Conservation (phyloP, 2,888 invertebrate genomes). For the Tetramorium bicarinatum region DNA sequence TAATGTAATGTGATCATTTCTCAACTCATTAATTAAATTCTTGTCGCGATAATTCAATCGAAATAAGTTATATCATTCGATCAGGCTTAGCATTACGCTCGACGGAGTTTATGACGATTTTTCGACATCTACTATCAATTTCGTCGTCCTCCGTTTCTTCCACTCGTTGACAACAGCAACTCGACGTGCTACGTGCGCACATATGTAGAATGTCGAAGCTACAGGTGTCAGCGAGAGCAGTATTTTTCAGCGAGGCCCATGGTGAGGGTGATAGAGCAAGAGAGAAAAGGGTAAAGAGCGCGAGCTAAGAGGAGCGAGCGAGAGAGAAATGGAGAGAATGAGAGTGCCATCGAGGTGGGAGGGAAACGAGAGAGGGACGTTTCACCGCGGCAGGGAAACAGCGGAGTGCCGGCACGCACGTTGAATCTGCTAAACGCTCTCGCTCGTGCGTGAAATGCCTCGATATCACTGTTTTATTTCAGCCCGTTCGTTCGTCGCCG, state of each 20-base stretch:
- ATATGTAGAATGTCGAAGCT: slow-evolving; percentile 86
- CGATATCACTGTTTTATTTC: slow-evolving; percentile 86
- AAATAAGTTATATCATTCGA: background rate
- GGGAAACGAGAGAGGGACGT: slow-evolving; percentile 73
- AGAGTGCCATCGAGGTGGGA: slow-evolving; percentile 71
- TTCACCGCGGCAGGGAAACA: slow-evolving; percentile 76
- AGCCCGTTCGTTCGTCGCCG: slow-evolving; percentile 79
- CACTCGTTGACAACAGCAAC: slow-evolving; percentile 61
- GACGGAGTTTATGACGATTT: slow-evolving; percentile 62
- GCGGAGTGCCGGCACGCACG: slow-evolving; percentile 85
- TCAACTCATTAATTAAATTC: background rate
- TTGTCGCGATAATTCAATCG: background rate
- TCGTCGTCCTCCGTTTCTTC: slow-evolving; percentile 51
- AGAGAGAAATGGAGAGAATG: slow-evolving; percentile 71
- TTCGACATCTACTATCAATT: slow-evolving; percentile 66
- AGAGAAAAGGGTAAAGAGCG: slow-evolving; percentile 72
- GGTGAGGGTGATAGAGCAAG: slow-evolving; percentile 77
- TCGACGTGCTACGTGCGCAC: slow-evolving; percentile 75
- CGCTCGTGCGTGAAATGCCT: slow-evolving; percentile 86
- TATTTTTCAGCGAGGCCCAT: slow-evolving; percentile 84
- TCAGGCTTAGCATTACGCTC: slow-evolving; percentile 4
- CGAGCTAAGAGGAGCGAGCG: slow-evolving; percentile 56
- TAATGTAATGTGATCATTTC: background rate
- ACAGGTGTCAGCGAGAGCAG: slow-evolving; percentile 86
- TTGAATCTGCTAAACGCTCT: slow-evolving; percentile 86